Percentiles rank a stretch among this genome's conserved stretches.
phyloP scores from a whole-genome alignment of 2,113 vertebrate genomes.

The Euleptes europaea region DNA sequence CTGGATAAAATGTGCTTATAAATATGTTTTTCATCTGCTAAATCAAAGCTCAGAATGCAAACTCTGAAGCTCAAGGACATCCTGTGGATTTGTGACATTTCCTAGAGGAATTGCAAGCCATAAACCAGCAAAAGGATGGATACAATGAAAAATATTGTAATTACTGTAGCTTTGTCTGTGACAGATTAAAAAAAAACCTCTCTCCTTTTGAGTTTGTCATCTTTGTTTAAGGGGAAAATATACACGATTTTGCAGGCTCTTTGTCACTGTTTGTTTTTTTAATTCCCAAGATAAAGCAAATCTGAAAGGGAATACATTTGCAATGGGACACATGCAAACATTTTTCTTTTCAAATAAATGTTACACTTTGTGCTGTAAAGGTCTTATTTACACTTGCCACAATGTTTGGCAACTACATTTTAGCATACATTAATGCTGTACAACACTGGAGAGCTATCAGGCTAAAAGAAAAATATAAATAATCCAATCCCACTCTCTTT shows the following conservation, averaged over 20 bases:
- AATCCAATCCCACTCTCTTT: background rate
- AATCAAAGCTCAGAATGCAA: conserved; percentile 53
- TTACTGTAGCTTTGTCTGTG: conserved; percentile 29
- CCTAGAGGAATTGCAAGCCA: conserved; percentile 43
- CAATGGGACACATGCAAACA: background rate
- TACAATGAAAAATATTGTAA: conserved; percentile 33
- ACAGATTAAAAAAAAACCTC: conserved; percentile 14
- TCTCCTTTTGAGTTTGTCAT: conserved; percentile 16
- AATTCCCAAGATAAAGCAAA: conserved; percentile 24
- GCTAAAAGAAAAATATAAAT: background rate
- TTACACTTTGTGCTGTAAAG: conserved; percentile 11
- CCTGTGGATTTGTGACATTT: conserved; percentile 57
- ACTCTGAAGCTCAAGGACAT: conserved; percentile 58
- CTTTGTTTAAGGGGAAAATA: conserved; percentile 21
- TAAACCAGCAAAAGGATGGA: conserved; percentile 41
- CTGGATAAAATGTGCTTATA: conserved; percentile 42
- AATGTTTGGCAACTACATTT: background rate
- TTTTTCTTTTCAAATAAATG: conserved; percentile 24
- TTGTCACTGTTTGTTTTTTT: background rate
- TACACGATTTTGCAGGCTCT: background rate
- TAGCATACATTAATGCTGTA: background rate
- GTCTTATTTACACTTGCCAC: conserved; percentile 2
- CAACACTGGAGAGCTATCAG: background rate
- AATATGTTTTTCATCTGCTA: conserved; percentile 45
- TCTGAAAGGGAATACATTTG: background rate